Evolutionary conservation across 1,140 invertebrate genomes (phyloP).

Genomic region (Yoshiicerus persimilis): DNA sequence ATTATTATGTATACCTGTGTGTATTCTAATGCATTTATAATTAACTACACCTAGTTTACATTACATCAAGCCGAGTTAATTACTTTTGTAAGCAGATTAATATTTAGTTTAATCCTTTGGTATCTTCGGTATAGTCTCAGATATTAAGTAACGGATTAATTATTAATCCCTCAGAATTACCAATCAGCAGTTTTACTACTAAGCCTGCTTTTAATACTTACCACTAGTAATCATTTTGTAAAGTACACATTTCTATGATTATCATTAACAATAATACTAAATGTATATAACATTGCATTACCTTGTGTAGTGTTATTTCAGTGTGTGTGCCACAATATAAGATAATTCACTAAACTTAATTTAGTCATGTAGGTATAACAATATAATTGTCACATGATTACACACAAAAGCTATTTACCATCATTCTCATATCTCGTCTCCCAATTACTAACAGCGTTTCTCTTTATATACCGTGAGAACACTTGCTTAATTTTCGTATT

Average conservation of each 20-base stretch:
- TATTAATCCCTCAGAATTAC: neutral
- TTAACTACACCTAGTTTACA: no score
- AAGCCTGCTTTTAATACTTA: neutral
- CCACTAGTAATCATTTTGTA: neutral
- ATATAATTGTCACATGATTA: neutral
- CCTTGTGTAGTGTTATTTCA: constrained; percentile 5
- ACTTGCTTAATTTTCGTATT: neutral
- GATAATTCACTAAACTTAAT: neutral
- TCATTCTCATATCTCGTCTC: neutral
- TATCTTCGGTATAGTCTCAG: neutral
- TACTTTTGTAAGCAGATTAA: no score
- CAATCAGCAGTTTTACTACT: neutral
- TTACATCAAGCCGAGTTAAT: no score
- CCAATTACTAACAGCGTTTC: neutral
- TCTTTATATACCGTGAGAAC: neutral
- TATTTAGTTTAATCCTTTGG: neutral
- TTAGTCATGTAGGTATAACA: neutral
- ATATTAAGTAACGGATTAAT: neutral
- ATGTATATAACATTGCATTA: neutral
- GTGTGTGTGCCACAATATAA: neutral
- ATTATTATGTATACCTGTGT: neutral
- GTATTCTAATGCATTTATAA: no score
- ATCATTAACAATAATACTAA: neutral
- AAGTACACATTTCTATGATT: neutral
- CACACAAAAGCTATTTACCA: neutral